These are phyloP conservation scores for Galerucella nymphaeae DNA, from an alignment of 2,888 invertebrate species.

Conservation along the genomic window DNA sequence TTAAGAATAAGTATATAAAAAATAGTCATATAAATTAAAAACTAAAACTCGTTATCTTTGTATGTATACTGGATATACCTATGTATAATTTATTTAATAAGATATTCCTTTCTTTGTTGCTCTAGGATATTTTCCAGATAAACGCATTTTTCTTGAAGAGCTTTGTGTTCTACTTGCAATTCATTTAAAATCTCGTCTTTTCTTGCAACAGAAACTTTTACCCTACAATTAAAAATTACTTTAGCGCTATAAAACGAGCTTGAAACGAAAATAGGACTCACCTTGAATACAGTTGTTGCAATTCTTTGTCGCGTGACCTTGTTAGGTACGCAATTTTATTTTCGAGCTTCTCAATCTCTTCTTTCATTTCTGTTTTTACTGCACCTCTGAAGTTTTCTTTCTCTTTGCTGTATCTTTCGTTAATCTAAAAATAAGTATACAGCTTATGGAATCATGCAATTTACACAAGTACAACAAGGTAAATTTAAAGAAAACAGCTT, in stretches of 20 bases:
- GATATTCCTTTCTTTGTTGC: constrained; percentile 79
- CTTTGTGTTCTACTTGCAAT: constrained; percentile 76
- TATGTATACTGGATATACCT: too few species aligned
- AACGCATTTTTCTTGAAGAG: constrained; percentile 77
- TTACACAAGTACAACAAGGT: too few species aligned
- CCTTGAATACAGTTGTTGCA: constrained; percentile 85
- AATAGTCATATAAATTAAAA: too few species aligned
- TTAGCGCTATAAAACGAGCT: neutral
- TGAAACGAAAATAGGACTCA: constrained; percentile 58
- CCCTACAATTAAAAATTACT: constrained; percentile 65
- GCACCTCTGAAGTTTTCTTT: constrained; percentile 70
- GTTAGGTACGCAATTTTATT: constrained; percentile 71
- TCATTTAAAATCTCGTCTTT: constrained; percentile 83
- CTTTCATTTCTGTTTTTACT: constrained; percentile 73
- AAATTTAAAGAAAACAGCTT: too few species aligned
- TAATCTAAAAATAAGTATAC: constrained; percentile 53
- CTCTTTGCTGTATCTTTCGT: constrained; percentile 68
- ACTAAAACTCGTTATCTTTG: too few species aligned
- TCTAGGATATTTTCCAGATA: constrained; percentile 81
- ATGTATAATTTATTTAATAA: constrained; percentile 57
- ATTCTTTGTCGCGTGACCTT: constrained; percentile 76
- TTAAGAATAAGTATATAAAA: too few species aligned
- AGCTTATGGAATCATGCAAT: too few species aligned
- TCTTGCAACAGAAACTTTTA: constrained; percentile 82
- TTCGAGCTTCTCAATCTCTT: constrained; percentile 72